Evolutionary conservation across 23 tunicate genomes (phyloP), one percentile per base, ranked within the genome.

Genomic region (Botrylloides violaceus): DNA sequence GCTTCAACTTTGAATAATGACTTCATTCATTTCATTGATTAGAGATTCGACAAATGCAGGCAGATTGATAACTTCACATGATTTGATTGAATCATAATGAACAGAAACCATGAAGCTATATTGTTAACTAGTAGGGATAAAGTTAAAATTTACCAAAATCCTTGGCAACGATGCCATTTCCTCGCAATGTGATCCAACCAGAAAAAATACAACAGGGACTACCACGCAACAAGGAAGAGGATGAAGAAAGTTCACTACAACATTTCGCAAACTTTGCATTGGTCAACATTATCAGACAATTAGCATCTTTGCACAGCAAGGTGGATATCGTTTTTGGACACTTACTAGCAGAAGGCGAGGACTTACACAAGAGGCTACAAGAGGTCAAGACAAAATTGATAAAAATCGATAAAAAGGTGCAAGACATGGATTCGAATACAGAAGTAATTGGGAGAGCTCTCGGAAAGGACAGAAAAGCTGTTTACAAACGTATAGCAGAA

Each of bases 151-250:
- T n/a, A n/a, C n/a, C n/a, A n/a, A n/a, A n/a, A n/a, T n/a, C n/a
- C n/a, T n/a, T n/a, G n/a, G n/a, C n/a, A n/a, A n/a, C 21, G 37
- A 68, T 68, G 74, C 74, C 74, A 68, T 68, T 68, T 68, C 58
- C 29, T n/a, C 43, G 58, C 1, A 39, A 43, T 43, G 7, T 43
- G 4, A 56, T 68, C 20, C 20, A 39, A 24, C 74, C 74, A 1
- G 37, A 37, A 1, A 21, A 68, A 9, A 6, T 68, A 4, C 1
- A 36, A 12, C 74, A 43, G 2, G 74, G 74, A 68, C 5, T 37
- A 68, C 29, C 21, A 23, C n/a, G n/a, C n/a, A 1, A 1, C 21
- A 0, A 38, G 0, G 58, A 15, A 9, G 29, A 20, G 21, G 2
- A 68, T 1, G 62, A 68, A 37, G 29, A 56, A 23, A 26, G 25